Percentiles rank a stretch among this genome's conserved stretches.
Evolutionary conservation across 2,797 vertebrate species (phyloP).

Genomic region (Apogon talboti): DNA sequence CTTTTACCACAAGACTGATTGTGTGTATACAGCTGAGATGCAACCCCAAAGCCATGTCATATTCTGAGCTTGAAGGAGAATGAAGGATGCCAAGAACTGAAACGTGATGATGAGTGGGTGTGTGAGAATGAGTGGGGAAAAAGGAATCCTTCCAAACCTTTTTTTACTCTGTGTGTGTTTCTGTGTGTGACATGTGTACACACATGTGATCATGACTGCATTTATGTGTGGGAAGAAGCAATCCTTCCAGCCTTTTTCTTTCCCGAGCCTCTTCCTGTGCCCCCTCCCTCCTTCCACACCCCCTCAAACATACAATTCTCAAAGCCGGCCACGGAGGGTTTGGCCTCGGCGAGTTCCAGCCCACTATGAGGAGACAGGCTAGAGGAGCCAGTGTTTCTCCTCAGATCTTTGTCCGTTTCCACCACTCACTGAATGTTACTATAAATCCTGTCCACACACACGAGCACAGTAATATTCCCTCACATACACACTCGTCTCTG

Average conservation of each 20-base stretch:
- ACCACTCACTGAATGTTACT: conserved; percentile 49
- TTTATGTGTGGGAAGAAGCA: conserved; percentile 77
- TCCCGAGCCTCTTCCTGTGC: conserved; percentile 71
- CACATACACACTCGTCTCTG: conserved; percentile 38
- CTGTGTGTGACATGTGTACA: conserved; percentile 59
- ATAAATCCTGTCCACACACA: conserved; percentile 55
- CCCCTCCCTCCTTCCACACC: conserved; percentile 30
- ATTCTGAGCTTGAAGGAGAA: conserved; percentile 71
- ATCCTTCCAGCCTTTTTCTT: conserved; percentile 72
- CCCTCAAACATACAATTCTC: conserved; percentile 43
- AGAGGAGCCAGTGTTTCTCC: conserved; percentile 62
- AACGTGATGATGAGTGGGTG: conserved; percentile 76
- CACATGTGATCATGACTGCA: conserved; percentile 72
- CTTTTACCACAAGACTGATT: conserved; percentile 54
- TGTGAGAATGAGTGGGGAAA: conserved; percentile 61
- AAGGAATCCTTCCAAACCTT: conserved; percentile 60
- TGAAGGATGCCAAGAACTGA: conserved; percentile 69
- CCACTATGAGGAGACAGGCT: conserved; percentile 63
- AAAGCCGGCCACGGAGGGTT: conserved; percentile 65
- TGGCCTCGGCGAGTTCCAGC: conserved; percentile 62
- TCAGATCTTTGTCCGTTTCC: conserved; percentile 53
- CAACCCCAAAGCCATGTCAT: conserved; percentile 75
- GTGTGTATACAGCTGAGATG: conserved; percentile 66
- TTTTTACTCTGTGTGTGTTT: conserved; percentile 26
- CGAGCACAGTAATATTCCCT: conserved; percentile 46